Conservation (phyloP, 2,888 invertebrate genomes). For the Dolichomitus sp. region DNA sequence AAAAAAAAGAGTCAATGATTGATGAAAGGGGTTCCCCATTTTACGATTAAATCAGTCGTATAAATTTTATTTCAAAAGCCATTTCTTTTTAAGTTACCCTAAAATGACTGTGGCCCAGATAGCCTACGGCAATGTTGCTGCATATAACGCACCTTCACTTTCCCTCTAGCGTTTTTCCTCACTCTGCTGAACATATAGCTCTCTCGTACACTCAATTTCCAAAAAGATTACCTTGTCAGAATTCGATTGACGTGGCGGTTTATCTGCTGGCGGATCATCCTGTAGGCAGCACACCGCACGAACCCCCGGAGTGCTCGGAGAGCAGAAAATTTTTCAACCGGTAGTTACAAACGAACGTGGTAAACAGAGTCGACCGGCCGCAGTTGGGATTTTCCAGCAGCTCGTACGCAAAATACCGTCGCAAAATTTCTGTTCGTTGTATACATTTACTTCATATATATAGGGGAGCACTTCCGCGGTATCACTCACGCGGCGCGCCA, state of each 20-base stretch:
- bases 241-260: constrained; percentile 59
- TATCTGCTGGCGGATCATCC: constrained; percentile 47
- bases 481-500: constrained; percentile 5
- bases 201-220: constrained; percentile 22
- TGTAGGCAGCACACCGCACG: neutral
- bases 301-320: constrained; percentile 5
- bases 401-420: constrained; percentile 44
- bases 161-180: neutral
- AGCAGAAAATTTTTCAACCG: constrained; percentile 38
- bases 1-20: too few species aligned
- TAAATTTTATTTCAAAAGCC: neutral
- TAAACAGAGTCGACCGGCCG: neutral
- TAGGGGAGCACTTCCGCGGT: neutral
- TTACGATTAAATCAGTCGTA: neutral
- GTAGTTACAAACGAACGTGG: constrained; percentile 17
- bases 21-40: neutral
- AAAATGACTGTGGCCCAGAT: neutral
- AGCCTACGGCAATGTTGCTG: neutral
- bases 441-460: constrained; percentile 36
- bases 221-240: constrained; percentile 56
- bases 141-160: constrained; percentile 8
- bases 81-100: neutral
- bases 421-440: constrained; percentile 27
- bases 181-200: neutral
- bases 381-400: constrained; percentile 42